phyloP scores from a whole-genome alignment of 1,140 invertebrate genomes.

The Drosophila subobscura region DNA sequence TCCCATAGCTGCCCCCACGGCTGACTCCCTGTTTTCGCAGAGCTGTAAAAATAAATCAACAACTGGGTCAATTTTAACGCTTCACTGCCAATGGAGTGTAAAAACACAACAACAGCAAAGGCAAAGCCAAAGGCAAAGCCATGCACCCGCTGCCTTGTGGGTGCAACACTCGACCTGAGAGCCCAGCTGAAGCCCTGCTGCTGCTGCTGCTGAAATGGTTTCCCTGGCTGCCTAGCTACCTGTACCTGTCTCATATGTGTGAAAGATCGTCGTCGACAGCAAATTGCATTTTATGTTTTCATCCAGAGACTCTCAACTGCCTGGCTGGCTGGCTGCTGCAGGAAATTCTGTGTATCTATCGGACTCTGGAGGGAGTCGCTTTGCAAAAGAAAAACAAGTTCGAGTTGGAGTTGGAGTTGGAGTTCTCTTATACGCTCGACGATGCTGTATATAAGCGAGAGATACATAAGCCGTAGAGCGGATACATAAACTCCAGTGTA shows the following conservation, averaged over 20 bases:
- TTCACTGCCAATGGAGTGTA: conserved; percentile 65
- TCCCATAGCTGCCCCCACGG: background rate
- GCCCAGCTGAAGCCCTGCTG: conserved; percentile 26
- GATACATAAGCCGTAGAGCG: conserved; percentile 19
- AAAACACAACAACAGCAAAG: conserved; percentile 29
- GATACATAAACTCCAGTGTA: conserved; percentile 41
- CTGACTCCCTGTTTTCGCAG: background rate
- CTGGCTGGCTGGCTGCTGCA: conserved; percentile 37
- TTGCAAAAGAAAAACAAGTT: conserved; percentile 60
- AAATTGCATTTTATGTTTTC: conserved; percentile 36
- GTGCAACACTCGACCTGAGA: conserved; percentile 8
- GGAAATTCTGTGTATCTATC: conserved; percentile 76
- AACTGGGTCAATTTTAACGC: conserved; percentile 77
- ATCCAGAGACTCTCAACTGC: background rate
- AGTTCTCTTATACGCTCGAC: conserved; percentile 61
- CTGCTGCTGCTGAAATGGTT: background rate
- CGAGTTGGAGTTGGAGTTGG: background rate
- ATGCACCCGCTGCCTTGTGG: conserved; percentile 41
- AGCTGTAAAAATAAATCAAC: conserved; percentile 64
- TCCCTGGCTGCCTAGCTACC: conserved; percentile 20
- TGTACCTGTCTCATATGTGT: background rate
- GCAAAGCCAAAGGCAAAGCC: conserved; percentile 35
- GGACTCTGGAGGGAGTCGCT: conserved; percentile 23
- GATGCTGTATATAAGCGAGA: conserved; percentile 26
- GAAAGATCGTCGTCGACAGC: conserved; percentile 44